These are phyloP conservation scores for Zygogramma bicolorata DNA, from an alignment of 2,888 invertebrate species.

Conservation along the genomic window DNA sequence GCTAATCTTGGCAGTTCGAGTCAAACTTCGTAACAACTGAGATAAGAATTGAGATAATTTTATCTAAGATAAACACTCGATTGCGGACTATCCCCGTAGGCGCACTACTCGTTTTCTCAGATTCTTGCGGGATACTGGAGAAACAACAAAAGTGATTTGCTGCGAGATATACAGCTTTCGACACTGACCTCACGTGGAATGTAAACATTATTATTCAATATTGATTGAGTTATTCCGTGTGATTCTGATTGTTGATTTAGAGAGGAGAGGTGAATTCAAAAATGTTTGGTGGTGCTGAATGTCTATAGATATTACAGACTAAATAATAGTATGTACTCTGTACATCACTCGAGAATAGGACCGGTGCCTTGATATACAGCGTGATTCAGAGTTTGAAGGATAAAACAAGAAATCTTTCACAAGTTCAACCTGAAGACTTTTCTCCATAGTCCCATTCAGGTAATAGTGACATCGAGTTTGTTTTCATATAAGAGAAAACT, in stretches of 20 bases:
- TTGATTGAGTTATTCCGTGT: background rate
- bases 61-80: constrained; percentile 6
- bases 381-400: no score
- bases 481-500: no score
- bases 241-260: background rate
- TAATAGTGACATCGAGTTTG: no score
- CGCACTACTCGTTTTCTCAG: background rate
- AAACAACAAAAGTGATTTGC: background rate
- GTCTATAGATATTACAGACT: no score
- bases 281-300: background rate
- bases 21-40: background rate
- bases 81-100: background rate
- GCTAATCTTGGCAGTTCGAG: background rate
- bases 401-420: no score
- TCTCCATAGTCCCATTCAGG: no score
- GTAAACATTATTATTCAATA: background rate
- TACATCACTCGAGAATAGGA: no score
- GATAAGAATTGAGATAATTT: constrained; percentile 1
- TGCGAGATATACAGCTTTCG: background rate
- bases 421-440: no score
- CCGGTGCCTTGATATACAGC: no score
- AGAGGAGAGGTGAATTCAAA: background rate
- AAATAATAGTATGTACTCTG: no score
- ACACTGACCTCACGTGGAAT: background rate
- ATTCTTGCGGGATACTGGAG: background rate